Evolutionary conservation across 1,140 invertebrate species (phyloP).

Genomic region (Drosophila auraria): DNA sequence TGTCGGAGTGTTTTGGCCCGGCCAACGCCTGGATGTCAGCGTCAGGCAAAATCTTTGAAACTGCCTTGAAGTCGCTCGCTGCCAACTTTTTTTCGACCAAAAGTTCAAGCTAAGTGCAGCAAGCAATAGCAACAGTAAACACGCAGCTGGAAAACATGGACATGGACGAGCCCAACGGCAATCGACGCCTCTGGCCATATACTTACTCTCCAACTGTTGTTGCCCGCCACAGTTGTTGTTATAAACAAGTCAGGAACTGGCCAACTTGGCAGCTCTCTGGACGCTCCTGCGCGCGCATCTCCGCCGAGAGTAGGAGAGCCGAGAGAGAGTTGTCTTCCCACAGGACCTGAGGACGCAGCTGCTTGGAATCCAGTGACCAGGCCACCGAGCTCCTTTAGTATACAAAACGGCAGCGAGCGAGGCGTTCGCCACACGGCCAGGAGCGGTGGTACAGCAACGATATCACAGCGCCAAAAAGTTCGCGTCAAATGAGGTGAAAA

Average conservation of each 20-base stretch:
- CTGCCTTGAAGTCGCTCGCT: conserved; percentile 68
- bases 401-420: conserved; percentile 64
- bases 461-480: conserved; percentile 50
- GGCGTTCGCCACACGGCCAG: conserved; percentile 46
- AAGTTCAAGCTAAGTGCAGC: conserved; percentile 73
- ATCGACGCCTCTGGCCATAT: conserved; percentile 38
- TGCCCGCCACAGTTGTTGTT: conserved; percentile 60
- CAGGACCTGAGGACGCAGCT: conserved; percentile 72
- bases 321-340: conserved; percentile 53
- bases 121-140: conserved; percentile 50
- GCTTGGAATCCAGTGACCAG: conserved; percentile 60
- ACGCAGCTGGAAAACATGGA: conserved; percentile 41
- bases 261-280: conserved; percentile 49
- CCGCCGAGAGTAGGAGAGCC: conserved; percentile 12
- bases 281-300: conserved; percentile 68
- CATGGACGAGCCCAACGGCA: conserved; percentile 24
- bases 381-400: conserved; percentile 56
- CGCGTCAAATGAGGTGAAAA: conserved; percentile 67
- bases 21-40: conserved; percentile 63
- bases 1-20: conserved; percentile 45
- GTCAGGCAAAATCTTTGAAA: conserved; percentile 58
- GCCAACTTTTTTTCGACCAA: conserved; percentile 67
- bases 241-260: conserved; percentile 66
- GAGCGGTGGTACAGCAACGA: conserved; percentile 14
- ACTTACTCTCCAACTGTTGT: conserved; percentile 42